A percentile compares a stretch with the other conserved stretches of the same genome.
phyloP scores from a whole-genome alignment of 2,888 invertebrate species.

The Augiades crinisus region DNA sequence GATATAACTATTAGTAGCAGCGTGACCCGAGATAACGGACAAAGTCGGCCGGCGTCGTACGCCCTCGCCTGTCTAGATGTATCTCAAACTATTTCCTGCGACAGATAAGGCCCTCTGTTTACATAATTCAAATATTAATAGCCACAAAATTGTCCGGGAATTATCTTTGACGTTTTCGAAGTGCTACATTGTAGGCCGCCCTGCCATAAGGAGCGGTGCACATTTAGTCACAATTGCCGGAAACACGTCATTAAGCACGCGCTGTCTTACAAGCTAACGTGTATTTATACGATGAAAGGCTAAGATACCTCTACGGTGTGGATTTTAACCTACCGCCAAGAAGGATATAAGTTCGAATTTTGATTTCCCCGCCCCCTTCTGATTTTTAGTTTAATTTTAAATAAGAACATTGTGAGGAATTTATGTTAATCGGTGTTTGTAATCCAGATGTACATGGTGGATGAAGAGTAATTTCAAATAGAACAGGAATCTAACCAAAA shows the following conservation, averaged over 20 bases:
- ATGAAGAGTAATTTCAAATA: too few species aligned
- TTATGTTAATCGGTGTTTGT: too few species aligned
- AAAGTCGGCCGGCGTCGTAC: conserved; percentile 47
- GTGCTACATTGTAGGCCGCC: conserved; percentile 6
- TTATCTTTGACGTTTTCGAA: neutral
- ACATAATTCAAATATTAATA: conserved; percentile 44
- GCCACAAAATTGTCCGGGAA: conserved; percentile 23
- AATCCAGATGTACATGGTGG: too few species aligned
- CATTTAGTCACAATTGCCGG: conserved; percentile 30
- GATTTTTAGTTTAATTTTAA: too few species aligned
- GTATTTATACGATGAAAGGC: conserved; percentile 18
- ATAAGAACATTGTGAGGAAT: too few species aligned
- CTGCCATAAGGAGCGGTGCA: conserved; percentile 12
- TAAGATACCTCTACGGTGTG: too few species aligned
- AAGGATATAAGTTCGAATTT: too few species aligned
- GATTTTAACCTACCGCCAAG: too few species aligned
- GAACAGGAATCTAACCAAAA: too few species aligned
- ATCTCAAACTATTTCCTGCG: conserved; percentile 52
- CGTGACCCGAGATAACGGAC: conserved; percentile 51
- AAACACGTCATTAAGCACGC: conserved; percentile 25
- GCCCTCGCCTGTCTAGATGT: conserved; percentile 46
- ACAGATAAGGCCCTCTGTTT: conserved; percentile 48
- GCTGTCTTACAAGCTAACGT: conserved; percentile 18
- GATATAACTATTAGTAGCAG: conserved; percentile 40
- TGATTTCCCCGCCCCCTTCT: too few species aligned